Evolutionary conservation across 2,888 invertebrate species (phyloP).

Genomic region (Lycocerus yunnanus): DNA sequence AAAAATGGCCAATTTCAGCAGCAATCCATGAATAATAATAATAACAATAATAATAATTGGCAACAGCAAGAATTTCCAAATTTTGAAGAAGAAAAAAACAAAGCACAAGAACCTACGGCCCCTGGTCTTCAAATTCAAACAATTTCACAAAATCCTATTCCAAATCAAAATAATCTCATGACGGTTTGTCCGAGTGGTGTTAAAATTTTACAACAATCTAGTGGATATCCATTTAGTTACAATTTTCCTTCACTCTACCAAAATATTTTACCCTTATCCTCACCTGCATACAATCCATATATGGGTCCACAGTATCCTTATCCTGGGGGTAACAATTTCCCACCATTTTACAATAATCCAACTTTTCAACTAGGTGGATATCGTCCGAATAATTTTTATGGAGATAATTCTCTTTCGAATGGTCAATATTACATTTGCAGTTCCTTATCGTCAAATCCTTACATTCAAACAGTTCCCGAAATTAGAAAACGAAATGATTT

Average conservation of each 20-base stretch:
- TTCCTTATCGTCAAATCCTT: not conserved
- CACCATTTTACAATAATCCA: not conserved
- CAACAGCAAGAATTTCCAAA: not conserved
- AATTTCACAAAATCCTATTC: not conserved
- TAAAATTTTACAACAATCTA: constrained; percentile 35
- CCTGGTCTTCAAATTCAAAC: not conserved
- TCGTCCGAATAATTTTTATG: not conserved
- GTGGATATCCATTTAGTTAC: constrained; percentile 28
- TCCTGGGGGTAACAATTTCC: not conserved
- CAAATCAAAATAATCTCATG: not conserved
- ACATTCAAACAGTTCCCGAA: not conserved
- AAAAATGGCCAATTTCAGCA: not conserved
- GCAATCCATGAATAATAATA: not conserved
- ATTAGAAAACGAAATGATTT: not conserved
- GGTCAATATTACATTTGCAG: not conserved
- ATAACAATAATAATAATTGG: not conserved
- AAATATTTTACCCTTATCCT: not conserved
- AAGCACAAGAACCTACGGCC: not conserved
- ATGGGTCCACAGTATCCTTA: not conserved
- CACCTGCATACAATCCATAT: not conserved
- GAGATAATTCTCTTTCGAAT: not conserved
- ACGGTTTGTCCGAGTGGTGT: constrained; percentile 37
- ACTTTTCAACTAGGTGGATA: not conserved
- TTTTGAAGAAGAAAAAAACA: not conserved
- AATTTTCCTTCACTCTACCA: constrained; percentile 3